Conservation (phyloP, 2,113 vertebrate genomes). For the Pithys albifrons region DNA sequence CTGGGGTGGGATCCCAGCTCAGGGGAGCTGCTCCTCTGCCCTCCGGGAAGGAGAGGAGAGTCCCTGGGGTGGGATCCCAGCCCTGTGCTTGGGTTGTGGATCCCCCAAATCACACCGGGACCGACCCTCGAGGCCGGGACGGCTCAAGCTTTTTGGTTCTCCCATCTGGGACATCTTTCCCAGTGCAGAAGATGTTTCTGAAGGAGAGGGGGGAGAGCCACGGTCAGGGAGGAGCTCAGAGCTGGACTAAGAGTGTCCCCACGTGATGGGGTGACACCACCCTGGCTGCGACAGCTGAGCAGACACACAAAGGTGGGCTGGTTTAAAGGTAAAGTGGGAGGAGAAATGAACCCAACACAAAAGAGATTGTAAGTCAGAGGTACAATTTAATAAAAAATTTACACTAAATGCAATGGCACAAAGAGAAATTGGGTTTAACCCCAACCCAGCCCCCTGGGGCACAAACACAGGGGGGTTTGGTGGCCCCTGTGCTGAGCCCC, state of each 20-base stretch:
- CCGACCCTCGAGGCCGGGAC: not conserved
- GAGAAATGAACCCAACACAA: too few species aligned
- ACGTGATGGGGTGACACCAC: rapidly evolving
- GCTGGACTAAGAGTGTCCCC: not conserved
- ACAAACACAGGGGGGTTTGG: too few species aligned
- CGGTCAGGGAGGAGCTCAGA: rapidly evolving
- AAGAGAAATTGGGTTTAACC: too few species aligned
- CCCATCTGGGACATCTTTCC: not conserved
- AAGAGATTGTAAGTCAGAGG: too few species aligned
- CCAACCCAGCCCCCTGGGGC: too few species aligned
- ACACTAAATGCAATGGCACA: too few species aligned
- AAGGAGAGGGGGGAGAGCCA: not conserved
- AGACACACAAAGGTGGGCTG: not conserved
- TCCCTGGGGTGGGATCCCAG: rapidly evolving
- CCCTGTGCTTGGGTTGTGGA: rapidly evolving
- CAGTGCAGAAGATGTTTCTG: not conserved
- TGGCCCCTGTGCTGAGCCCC: too few species aligned
- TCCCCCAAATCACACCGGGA: not conserved
- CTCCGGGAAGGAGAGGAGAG: not conserved
- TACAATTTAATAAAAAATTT: too few species aligned
- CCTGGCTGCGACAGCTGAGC: rapidly evolving
- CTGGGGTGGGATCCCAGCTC: too few species aligned
- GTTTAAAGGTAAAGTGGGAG: too few species aligned
- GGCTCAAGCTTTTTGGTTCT: not conserved
- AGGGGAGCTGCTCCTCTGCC: not conserved